Conservation (phyloP, 2,888 invertebrate species). For the Scaeva pyrastri region DNA sequence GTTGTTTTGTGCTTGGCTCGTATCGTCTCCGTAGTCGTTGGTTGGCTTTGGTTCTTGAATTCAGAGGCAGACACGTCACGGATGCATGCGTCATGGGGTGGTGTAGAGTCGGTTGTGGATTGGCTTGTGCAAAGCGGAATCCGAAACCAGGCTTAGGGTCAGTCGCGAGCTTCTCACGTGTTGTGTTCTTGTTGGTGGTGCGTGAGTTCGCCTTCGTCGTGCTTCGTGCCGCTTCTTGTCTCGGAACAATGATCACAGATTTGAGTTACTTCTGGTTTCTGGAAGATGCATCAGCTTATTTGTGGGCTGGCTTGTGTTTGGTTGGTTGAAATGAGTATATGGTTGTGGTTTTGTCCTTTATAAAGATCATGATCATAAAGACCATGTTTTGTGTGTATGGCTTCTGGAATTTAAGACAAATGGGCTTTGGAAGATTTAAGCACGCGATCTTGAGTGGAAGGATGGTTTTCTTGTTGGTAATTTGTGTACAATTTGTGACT, state of each 20-base stretch:
- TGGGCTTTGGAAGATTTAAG: not conserved
- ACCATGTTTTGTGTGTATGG: not conserved
- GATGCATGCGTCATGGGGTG: conserved; percentile 53
- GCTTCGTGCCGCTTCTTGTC: not conserved
- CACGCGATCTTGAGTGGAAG: not conserved
- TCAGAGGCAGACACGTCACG: conserved; percentile 9
- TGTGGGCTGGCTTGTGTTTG: conserved; percentile 5
- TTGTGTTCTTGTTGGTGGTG: conserved; percentile 33
- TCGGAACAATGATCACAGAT: conserved; percentile 50
- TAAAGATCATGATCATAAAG: not conserved
- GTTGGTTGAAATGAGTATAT: conserved; percentile 15
- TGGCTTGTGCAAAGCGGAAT: conserved; percentile 63
- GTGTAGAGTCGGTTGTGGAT: not conserved
- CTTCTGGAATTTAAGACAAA: not conserved
- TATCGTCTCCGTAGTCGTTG: conserved; percentile 22
- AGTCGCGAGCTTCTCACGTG: conserved; percentile 75
- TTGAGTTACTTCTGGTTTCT: conserved; percentile 34
- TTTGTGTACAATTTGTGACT: not conserved
- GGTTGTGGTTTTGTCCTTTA: conserved; percentile 37
- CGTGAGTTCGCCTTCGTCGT: conserved; percentile 32
- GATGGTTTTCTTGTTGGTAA: not conserved
- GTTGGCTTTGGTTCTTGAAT: conserved; percentile 27
- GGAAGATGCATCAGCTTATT: conserved; percentile 1
- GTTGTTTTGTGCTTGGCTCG: not conserved
- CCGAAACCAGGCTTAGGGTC: conserved; percentile 56